Evolutionary conservation across 2,113 vertebrate species (phyloP).

Genomic region (Equus przewalskii): DNA sequence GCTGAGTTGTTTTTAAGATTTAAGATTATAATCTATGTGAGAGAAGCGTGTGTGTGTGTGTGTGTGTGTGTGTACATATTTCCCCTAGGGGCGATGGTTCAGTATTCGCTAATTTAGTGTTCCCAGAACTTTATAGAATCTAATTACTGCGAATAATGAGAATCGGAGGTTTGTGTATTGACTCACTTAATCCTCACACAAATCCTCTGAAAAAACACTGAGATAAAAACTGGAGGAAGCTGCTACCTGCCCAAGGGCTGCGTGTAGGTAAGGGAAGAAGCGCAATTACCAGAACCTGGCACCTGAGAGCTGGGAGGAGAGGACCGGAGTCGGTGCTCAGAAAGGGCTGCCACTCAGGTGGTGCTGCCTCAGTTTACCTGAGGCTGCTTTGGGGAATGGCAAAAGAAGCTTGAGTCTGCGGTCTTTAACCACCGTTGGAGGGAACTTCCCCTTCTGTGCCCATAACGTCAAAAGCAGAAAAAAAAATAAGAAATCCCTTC

Average conservation of each 20-base stretch:
- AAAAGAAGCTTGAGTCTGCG: background rate
- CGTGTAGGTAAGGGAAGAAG: background rate
- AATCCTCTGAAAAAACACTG: background rate
- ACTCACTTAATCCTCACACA: background rate
- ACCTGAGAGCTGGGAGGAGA: background rate
- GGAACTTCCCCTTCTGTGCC: background rate
- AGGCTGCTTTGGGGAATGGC: background rate
- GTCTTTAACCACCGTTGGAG: background rate
- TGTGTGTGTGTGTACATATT: background rate
- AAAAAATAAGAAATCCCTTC: background rate
- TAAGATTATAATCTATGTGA: background rate
- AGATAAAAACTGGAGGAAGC: background rate
- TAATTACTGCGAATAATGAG: background rate
- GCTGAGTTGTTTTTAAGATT: background rate
- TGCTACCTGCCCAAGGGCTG: background rate
- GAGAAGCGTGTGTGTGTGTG: background rate
- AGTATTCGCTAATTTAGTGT: background rate
- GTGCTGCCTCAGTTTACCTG: background rate
- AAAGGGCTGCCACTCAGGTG: background rate
- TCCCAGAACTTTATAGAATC: background rate
- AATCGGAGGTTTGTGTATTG: background rate
- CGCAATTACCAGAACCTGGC: background rate
- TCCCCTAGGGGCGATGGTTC: background rate
- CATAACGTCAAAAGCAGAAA: background rate
- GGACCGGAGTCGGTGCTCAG: background rate